A percentile compares a stretch with the other conserved stretches of the same genome.
phyloP scores from a whole-genome alignment of 2,888 invertebrate species.

The Nomada fabriciana region DNA sequence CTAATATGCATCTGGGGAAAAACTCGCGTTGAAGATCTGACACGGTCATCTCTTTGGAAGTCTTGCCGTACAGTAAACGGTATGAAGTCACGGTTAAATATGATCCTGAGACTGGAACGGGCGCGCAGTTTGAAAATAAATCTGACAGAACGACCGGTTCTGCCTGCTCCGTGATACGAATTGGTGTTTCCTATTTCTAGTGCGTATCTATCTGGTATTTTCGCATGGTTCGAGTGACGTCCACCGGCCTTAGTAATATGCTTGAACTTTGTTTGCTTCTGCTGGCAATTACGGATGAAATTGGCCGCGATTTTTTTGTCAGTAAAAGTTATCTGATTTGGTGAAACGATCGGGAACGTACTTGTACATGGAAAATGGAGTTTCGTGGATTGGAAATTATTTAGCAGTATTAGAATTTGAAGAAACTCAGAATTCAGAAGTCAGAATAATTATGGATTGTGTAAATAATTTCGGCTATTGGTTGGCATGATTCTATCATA shows the following conservation, averaged over 20 bases:
- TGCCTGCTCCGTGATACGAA: constrained; percentile 5
- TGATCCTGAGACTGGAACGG: constrained; percentile 5
- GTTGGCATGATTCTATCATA: too few species aligned
- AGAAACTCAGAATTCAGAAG: too few species aligned
- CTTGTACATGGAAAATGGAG: too few species aligned
- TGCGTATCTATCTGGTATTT: constrained; percentile 30
- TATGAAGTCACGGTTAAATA: constrained; percentile 64
- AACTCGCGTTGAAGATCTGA: constrained; percentile 17
- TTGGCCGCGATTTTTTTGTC: constrained; percentile 7
- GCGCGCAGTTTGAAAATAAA: constrained; percentile 66
- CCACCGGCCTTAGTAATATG: not conserved
- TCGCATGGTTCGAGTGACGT: constrained; percentile 2
- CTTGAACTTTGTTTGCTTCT: constrained; percentile 6
- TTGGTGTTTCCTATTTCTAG: constrained; percentile 50
- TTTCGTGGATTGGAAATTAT: too few species aligned
- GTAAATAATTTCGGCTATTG: too few species aligned
- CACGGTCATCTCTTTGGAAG: constrained; percentile 17
- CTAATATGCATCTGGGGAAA: constrained; percentile 24
- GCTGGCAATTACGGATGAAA: constrained; percentile 10
- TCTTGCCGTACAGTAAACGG: constrained; percentile 20
- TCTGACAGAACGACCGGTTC: constrained; percentile 56
- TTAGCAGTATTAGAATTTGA: too few species aligned
- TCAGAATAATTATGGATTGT: too few species aligned
- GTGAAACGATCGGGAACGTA: not conserved
- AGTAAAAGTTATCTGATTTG: not conserved